phyloP scores from a whole-genome alignment of 2,888 invertebrate species.

The Drosophila koepferae region DNA sequence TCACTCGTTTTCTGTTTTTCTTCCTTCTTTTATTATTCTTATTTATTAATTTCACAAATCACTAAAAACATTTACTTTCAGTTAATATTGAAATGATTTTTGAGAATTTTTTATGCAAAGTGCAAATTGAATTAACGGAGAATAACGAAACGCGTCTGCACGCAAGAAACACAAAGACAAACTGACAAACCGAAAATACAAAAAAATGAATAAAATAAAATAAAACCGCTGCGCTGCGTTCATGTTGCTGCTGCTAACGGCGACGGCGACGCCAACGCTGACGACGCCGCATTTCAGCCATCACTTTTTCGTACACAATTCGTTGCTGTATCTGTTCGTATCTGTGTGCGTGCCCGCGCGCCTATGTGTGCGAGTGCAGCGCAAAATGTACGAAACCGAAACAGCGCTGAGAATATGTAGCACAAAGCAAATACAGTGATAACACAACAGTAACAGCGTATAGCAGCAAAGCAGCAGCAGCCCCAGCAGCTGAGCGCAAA shows the following conservation, averaged over 20 bases:
- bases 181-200: constrained; percentile 60
- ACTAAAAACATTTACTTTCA: constrained; percentile 13
- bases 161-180: constrained; percentile 74
- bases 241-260: constrained; percentile 25
- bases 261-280: constrained; percentile 22
- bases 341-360: constrained; percentile 4
- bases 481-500: constrained; percentile 67
- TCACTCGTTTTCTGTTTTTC: constrained; percentile 3
- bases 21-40: background rate
- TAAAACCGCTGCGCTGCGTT: constrained; percentile 47
- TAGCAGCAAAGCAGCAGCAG: constrained; percentile 22
- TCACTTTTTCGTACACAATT: constrained; percentile 52
- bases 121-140: constrained; percentile 32
- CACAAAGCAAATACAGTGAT: constrained; percentile 76
- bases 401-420: constrained; percentile 52
- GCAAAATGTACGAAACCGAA: constrained; percentile 65
- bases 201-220: constrained; percentile 30
- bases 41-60: constrained; percentile 25
- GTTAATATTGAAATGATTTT: constrained; percentile 14
- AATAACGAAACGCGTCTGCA: constrained; percentile 73
- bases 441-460: constrained; percentile 51
- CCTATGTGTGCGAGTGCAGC: constrained; percentile 35
- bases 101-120: constrained; percentile 27
- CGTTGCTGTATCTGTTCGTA: constrained; percentile 24
- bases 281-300: constrained; percentile 47